phyloP scores from a whole-genome alignment of 2,888 invertebrate genomes.

The Helleia helle region DNA sequence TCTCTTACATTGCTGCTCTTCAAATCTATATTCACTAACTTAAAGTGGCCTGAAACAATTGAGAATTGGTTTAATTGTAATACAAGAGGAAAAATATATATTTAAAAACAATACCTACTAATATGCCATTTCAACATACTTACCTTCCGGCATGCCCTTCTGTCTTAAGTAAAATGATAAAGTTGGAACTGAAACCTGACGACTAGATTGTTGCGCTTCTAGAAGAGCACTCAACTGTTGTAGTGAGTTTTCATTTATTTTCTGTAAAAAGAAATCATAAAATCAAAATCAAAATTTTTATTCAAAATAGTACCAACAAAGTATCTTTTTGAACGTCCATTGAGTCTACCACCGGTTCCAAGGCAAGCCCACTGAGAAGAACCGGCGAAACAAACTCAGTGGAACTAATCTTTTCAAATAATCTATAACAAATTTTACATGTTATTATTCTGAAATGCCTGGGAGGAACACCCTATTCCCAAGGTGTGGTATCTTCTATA shows the following conservation, averaged over 20 bases:
- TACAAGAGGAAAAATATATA: not conserved
- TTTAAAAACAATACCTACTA: not conserved
- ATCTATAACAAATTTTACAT: too few relatives aligned
- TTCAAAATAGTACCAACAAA: too few relatives aligned
- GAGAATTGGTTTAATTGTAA: not conserved
- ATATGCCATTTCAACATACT: too few relatives aligned
- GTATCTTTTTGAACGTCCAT: too few relatives aligned
- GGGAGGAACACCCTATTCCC: too few relatives aligned
- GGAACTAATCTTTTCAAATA: too few relatives aligned
- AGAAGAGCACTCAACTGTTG: slow-evolving; percentile 90
- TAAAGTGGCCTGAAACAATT: slow-evolving; percentile 76
- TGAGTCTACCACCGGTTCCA: too few relatives aligned
- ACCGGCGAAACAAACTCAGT: too few relatives aligned
- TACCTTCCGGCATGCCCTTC: slow-evolving; percentile 73
- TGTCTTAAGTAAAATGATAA: slow-evolving; percentile 87
- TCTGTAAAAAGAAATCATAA: slow-evolving; percentile 65
- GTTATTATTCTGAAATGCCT: too few relatives aligned
- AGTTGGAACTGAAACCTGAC: slow-evolving; percentile 71
- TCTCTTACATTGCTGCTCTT: slow-evolving; percentile 80
- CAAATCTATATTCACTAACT: slow-evolving; percentile 82
- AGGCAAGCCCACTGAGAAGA: too few relatives aligned
- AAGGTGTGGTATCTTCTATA: too few relatives aligned
- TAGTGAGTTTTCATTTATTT: slow-evolving; percentile 91
- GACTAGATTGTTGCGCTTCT: slow-evolving; percentile 81
- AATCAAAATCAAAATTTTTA: too few relatives aligned